Evolutionary conservation across 1,140 invertebrate species (phyloP), one percentile per base, ranked within the genome.

Genomic region (Drosophila tristis): DNA sequence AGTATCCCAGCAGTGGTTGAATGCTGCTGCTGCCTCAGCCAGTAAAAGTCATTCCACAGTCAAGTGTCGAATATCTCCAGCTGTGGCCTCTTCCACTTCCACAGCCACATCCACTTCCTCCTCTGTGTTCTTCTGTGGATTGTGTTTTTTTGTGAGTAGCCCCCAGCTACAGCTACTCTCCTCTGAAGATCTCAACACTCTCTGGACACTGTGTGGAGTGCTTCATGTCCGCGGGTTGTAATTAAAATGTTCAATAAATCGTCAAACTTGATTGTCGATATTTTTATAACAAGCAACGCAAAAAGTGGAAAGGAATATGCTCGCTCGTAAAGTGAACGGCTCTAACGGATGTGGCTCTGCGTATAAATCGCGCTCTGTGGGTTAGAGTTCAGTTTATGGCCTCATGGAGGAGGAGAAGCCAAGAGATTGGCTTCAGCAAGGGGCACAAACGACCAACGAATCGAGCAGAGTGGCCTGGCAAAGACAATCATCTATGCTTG

Each of bases 171-270:
- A 25, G 23, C 23, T 67, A 35, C 35, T 11, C 35, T 39, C 35
- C 66, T 67, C 50, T 35, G 55, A 45, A 59, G 54, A 54, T 57
- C 70, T 66, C 61, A 74, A 65, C 57, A 80, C 65, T 64, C 53
- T 53, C 54, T 39, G 3, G 5, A 13, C 13, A 4, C 35, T 39
- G 4, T 29, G 26, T 39, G 35, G 51, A 80, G 74, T 74, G 80
- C 60, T 71, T 80, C 50, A 62, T 67, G 67, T 53, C 82, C 78
- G 70, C 82, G 59, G 82, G 78, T 80, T 55, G 71, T 86, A 87
- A 86, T 86, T 86, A 87, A 87, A 78, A 86, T 80, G 74, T 87
- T 87, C 70, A 81, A 82, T 81, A 86, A 81, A 86, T 87, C 43
- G 60, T 57, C 48, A 25, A 55, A 49, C 8, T 53, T 76, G 47